A percentile compares a stretch with the other conserved stretches of the same genome.
Evolutionary conservation across 2,888 invertebrate species (phyloP).

Genomic region (Nymphalis urticae): DNA sequence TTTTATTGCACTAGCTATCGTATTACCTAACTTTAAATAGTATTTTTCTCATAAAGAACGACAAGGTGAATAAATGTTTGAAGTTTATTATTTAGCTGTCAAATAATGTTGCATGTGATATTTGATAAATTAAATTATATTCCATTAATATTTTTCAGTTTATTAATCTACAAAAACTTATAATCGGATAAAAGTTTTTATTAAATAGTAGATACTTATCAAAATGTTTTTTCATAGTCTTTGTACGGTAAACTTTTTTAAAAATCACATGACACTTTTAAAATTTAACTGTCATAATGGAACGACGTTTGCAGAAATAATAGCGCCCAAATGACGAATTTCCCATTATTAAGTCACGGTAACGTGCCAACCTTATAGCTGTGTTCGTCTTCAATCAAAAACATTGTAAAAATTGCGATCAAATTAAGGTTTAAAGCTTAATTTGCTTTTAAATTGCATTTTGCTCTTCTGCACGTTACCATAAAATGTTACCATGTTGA

Average conservation of each 20-base stretch:
- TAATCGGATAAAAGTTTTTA: no score
- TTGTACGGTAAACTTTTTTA: constrained; percentile 2
- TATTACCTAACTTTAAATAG: background rate
- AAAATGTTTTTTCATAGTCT: background rate
- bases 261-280: constrained; percentile 47
- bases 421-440: constrained; percentile 31
- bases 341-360: constrained; percentile 46
- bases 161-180: background rate
- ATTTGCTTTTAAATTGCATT: constrained; percentile 31
- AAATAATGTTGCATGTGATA: background rate
- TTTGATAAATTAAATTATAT: background rate
- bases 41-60: background rate
- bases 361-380: constrained; percentile 40
- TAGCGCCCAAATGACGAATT: constrained; percentile 51
- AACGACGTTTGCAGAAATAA: constrained; percentile 54
- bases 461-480: constrained; percentile 32
- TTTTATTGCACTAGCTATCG: background rate
- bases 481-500: constrained; percentile 9
- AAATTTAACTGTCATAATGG: constrained; percentile 59
- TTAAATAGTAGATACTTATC: no score
- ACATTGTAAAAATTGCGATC: constrained; percentile 36
- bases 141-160: no score
- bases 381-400: constrained; percentile 40
- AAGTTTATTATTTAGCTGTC: background rate
- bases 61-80: background rate